Evolutionary conservation across 2,113 vertebrate species (phyloP).

Genomic region (Pangasianodon gigas): DNA sequence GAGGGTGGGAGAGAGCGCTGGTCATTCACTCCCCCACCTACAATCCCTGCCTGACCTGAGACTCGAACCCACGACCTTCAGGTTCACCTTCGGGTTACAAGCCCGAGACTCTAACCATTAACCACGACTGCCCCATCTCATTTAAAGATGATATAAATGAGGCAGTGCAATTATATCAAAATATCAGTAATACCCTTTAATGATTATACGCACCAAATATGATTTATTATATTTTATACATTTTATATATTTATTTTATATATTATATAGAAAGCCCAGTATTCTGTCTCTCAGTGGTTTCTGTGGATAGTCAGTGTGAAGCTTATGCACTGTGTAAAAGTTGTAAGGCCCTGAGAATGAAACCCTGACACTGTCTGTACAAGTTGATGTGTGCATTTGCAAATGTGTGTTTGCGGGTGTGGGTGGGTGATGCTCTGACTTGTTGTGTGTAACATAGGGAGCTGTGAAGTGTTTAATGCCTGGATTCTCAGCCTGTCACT

Average conservation of each 20-base stretch:
- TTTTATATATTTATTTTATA: background rate
- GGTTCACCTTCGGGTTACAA: no score
- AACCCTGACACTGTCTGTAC: slow-evolving; percentile 3
- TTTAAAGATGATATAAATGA: background rate
- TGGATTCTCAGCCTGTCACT: slow-evolving; percentile 49
- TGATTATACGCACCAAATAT: background rate
- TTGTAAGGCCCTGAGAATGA: background rate
- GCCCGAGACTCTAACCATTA: no score
- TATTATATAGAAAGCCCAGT: background rate
- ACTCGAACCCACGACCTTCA: no score
- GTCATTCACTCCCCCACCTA: no score
- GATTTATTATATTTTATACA: background rate
- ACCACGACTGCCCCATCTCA: no score
- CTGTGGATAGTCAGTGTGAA: background rate
- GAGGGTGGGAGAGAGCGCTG: no score
- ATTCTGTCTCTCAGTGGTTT: background rate
- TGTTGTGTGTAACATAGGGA: slow-evolving; percentile 23
- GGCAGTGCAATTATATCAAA: background rate
- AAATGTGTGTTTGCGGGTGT: slow-evolving; percentile 10
- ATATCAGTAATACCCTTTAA: background rate
- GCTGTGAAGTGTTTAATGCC: slow-evolving; percentile 49
- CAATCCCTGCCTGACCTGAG: no score
- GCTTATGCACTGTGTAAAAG: background rate
- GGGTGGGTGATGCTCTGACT: slow-evolving; percentile 36
- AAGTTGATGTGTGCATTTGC: slow-evolving; percentile 39